Base-by-base conservation (phyloP, 2,797 vertebrate genomes). In the Enteromius treurensis region DNA sequence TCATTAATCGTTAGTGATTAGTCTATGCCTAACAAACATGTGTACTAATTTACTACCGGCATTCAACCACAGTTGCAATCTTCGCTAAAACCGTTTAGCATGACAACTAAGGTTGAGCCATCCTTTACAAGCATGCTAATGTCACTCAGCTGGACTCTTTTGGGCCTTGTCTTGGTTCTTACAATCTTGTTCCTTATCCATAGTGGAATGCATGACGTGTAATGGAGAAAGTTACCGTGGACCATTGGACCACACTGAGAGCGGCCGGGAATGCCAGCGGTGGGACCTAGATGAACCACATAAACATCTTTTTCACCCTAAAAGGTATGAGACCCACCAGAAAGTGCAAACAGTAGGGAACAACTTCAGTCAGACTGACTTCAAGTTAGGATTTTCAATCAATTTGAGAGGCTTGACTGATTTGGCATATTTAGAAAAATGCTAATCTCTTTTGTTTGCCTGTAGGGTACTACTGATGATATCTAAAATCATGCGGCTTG, bases 151-250 rank as follows among this genome's bases (percentile, higher is more conserved):
- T 86, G 84, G 85, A 65, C 86, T 82, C 79, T 77, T 81, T 79
- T 67, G 62, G 65, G 42, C 17, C 19, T 77, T 4, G 19, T 79
- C 37, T 49, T 78, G 78, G 77, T 80, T 86, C 83, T 88, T 87
- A 88, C 37, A 86, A 67, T 19, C 55, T 29, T 87, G 77, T 87
- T 91, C 85, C 77, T 90, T 87, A 82, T 88, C 83, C 84, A 79
- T 89, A 99, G 98, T 97, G 92, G 97, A 98, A 92, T 99, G 98
- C 90, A 94, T 98, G 93, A 95, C 93, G 75, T 99, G 98, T 90
- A 99, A 97, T 86, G 98, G 98, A 51, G 98, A 99, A 91, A 95
- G 94, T 90, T 99, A 99, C 81, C 95, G 97, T 92, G 98, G 98
- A 81, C 97, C 97, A 32, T 96, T 99, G 97, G 98, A 99, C 95